Percentiles rank a stretch among this genome's conserved stretches.
phyloP scores from a whole-genome alignment of 2,888 invertebrate species.

The Epistrophe grossulariae region DNA sequence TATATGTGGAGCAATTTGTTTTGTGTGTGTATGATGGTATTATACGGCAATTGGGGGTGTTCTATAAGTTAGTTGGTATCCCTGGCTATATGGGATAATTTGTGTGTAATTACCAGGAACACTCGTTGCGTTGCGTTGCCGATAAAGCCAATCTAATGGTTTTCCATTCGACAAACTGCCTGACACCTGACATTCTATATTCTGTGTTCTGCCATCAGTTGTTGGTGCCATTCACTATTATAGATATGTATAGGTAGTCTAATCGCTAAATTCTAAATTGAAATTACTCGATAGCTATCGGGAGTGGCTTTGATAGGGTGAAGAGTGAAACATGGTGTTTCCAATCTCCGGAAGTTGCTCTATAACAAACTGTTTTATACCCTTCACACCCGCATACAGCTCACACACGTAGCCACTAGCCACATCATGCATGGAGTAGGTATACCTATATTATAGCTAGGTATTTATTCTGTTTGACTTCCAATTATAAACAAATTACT shows the following conservation, averaged over 20 bases:
- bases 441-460: not conserved
- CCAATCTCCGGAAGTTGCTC: conserved; percentile 39
- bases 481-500: conserved; percentile 75
- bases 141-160: conserved; percentile 67
- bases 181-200: conserved; percentile 66
- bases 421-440: conserved; percentile 2
- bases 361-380: not conserved
- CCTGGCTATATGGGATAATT: conserved; percentile 45
- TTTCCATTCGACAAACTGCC: conserved; percentile 68
- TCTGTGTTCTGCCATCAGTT: not conserved
- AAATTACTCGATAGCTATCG: conserved; percentile 71
- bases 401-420: not conserved
- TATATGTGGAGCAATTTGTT: conserved; percentile 45
- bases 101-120: conserved; percentile 68
- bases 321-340: conserved; percentile 59
- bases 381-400: conserved; percentile 7
- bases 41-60: not conserved
- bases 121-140: conserved; percentile 36
- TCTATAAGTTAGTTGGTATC: not conserved
- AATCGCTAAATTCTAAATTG: conserved; percentile 74
- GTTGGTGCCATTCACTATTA: not conserved
- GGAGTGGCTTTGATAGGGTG: conserved; percentile 67
- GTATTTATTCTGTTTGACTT: conserved; percentile 67
- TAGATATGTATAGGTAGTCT: conserved; percentile 9
- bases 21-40: not conserved